Evolutionary conservation across 2,113 vertebrate genomes (phyloP), one percentile per base, ranked within the genome.

Genomic region (Micromys minutus): DNA sequence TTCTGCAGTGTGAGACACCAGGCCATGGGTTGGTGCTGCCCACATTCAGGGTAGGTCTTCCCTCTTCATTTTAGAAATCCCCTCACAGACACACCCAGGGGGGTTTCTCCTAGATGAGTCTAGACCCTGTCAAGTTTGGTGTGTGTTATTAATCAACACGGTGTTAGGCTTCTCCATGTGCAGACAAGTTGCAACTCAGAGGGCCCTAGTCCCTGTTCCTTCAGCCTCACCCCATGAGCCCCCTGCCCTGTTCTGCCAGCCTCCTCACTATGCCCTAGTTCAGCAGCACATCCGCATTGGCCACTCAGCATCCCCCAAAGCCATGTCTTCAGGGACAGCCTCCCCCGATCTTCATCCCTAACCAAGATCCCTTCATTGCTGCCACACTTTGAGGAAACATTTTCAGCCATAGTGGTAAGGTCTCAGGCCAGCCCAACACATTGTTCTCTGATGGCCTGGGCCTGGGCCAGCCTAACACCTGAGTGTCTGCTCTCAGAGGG

Each of bases 361-460:
- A 9, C 26, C 39, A 42, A 63, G 12, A 39, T 31, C 16, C n/a
- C 29, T 39, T 55, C 13, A 8, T 16, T 0, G 0, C 74, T 24
- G 11, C 45, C 55, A 21, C 21, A 24, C 4, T 13, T 34, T 42
- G 42, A n/a, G 42, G 57, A 50, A 31, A 42, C 0, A 0, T 61
- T 29, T 31, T 69, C 11, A 5, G 24, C 84, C 77, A 22, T 0
- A 0, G 21, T 50, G 50, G 15, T 59, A 13, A 7, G 86, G 7
- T 8, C 7, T 52, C 42, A 7, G 57, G 21, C 75, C n/a, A 34
- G 75, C 50, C 6, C 36, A 31, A 69, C 9, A 26, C 8, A 39
- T 24, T 0, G 15, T 31, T 26, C 42, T 4, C 29, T 8, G 8
- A 24, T 50, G 12, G 72, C 29, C 29, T 47, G 31, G 11, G 11